Evolutionary conservation across 92 coral and sea anemone genomes (phyloP).

Genomic region (Parazoanthus darwini): DNA sequence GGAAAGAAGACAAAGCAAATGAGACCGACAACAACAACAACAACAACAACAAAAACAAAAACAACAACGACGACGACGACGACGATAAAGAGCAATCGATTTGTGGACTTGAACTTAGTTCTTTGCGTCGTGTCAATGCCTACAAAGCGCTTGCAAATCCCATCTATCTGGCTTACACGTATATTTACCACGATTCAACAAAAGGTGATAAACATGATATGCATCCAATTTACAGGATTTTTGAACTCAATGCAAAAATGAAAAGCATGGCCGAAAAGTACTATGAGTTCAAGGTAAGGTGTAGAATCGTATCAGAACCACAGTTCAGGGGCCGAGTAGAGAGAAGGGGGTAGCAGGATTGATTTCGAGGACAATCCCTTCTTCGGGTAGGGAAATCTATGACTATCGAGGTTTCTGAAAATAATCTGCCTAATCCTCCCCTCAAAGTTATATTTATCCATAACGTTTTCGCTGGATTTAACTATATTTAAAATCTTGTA

Average conservation of each 20-base stretch:
- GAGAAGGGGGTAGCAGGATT: too few relatives aligned
- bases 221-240: conserved; percentile 55
- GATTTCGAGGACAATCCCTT: too few relatives aligned
- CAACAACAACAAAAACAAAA: too few relatives aligned
- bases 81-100: not conserved
- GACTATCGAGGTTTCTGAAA: too few relatives aligned
- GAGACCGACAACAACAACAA: not conserved
- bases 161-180: conserved; percentile 56
- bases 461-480: too few relatives aligned
- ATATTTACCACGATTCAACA: conserved; percentile 4
- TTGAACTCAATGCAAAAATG: conserved; percentile 47
- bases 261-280: conserved; percentile 49
- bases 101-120: conserved; percentile 17
- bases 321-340: not conserved
- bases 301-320: too few relatives aligned
- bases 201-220: conserved; percentile 36
- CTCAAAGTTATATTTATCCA: too few relatives aligned
- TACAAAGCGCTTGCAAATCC: conserved; percentile 74
- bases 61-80: too few relatives aligned
- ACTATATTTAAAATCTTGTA: too few relatives aligned
- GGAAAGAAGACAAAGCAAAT: not conserved
- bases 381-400: too few relatives aligned
- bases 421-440: too few relatives aligned
- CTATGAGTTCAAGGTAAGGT: conserved; percentile 54
- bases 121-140: conserved; percentile 52